Evolutionary conservation across 1,140 invertebrate species (phyloP), one percentile per base, ranked within the genome.

Genomic region (Drosophila pachea): DNA sequence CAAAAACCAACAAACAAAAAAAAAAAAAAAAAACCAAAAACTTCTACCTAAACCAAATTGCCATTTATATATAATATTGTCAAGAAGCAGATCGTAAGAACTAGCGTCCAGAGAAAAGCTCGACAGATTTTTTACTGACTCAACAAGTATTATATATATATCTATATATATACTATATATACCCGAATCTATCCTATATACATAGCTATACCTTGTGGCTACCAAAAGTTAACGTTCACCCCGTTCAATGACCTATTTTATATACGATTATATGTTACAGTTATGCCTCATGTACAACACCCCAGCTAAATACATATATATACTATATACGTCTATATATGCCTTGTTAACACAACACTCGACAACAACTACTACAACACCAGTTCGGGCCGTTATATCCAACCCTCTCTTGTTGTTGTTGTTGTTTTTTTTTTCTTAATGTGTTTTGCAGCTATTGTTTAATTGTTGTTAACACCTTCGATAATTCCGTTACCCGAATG

Each of bases 41-140:
- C 12, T 43, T 22, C 22, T 22, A 12, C n/a, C 40, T 1, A 42
- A 42, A 42, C 5, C 9, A 35, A 14, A 35, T 50, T 35, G 33
- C 22, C 22, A 22, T 22, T 22, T 22, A 22, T 22, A 22, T 22
- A 22, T 12, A 35, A 31, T 47, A 71, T 33, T 45, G 38, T 38
- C 58, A 63, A 58, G n/a, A 33, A 36, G 22, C 22, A 22, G 1
- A 22, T 22, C 22, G 22, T 22, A 22, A 22, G 22, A 22, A 2
- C 22, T 22, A 22, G 22, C 22, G 22, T 22, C 22, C 22, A 22
- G 22, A 22, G 22, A 59, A 59, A 76, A 68, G 64, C 64, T 71
- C 66, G 71, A 38, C 78, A 79, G 79, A 86, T 83, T 83, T 83
- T 83, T 83, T 83, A 83, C 79, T 83, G 69, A 72, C 69, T 50